Base-by-base conservation (phyloP, 2,113 vertebrate species). In the Thunnus thynnus region DNA sequence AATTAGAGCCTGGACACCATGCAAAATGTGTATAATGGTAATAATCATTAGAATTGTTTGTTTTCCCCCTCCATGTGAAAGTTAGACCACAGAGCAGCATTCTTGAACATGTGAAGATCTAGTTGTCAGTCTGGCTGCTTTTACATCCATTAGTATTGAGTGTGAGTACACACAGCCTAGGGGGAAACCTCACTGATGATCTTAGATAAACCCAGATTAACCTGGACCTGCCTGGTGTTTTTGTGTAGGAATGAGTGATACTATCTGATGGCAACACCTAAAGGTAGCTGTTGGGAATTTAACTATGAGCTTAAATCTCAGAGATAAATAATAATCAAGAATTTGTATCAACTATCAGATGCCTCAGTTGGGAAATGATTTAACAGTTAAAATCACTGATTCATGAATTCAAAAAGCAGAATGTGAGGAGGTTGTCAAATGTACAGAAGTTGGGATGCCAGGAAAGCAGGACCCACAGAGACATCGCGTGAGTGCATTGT, bases 131-230 rank as follows among this genome's bases (percentile, higher is more conserved):
- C 22, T 22, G 14, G 13, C 46, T 48, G 32, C 44, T 32, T 58
- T 58, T 32, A 13, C 51, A 54, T 36, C 54, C 36, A 83, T 80
- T 76, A 78, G 44, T 47, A 82, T 85, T 78, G 66, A 36, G 12
- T 67, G 22, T 14, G 56, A 72, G 75, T 41, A 44, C 57, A 60
- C 30, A 66, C 17, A 60, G 68, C 61, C 56, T 55, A 48, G 16
- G 25, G 60, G 63, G 63, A 73, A 63, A 25, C 22, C 57, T 71
- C 17, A 25, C 22, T 13, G 41, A 57, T 51, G n/a, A 70, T 70
- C 51, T 46, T 9, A 64, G 72, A 72, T 13, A 52, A 51, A 73
- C 32, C 22, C 20, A 9, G 12, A 13, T 56, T 74, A 2, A 25
- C 14, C 44, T 41, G 2, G 17, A 41, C 50, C 25, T 55, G 50